Conservation (phyloP, 2,797 vertebrate species). For the Brachyalestes nurse region DNA sequence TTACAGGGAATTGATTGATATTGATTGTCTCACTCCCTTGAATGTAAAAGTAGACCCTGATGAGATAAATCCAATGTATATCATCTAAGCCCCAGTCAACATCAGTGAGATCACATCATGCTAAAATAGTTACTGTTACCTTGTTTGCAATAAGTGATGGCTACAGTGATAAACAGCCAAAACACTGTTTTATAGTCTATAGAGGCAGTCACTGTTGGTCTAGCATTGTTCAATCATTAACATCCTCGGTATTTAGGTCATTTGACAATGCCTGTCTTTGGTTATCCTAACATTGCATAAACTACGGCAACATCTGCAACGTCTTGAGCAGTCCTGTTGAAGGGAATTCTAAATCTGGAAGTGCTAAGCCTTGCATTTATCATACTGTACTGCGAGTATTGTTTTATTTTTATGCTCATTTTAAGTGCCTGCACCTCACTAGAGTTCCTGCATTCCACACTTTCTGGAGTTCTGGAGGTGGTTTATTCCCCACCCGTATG, state of each 20-base stretch:
- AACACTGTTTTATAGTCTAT: neutral
- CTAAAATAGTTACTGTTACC: conserved; percentile 7
- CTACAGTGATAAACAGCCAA: neutral
- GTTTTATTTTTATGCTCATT: neutral
- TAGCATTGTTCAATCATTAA: conserved; percentile 10
- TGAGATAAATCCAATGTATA: neutral
- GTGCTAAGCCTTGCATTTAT: neutral
- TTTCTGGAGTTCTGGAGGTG: neutral
- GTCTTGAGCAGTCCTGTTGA: neutral
- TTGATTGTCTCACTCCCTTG: conserved; percentile 9
- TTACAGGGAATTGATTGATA: conserved; percentile 20
- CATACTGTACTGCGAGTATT: neutral
- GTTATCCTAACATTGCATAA: neutral
- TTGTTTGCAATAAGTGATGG: neutral
- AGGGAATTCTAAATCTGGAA: neutral
- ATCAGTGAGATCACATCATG: neutral
- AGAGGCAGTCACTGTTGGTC: neutral
- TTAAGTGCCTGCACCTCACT: neutral
- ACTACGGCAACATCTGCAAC: neutral
- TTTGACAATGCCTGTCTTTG: neutral
- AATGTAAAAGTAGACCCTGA: neutral
- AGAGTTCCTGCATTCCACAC: neutral
- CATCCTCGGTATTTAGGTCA: neutral
- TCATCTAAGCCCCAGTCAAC: neutral
- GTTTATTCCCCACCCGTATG: neutral